phyloP scores from a whole-genome alignment of 2,797 vertebrate species.

The Phoxinus dragarum region DNA sequence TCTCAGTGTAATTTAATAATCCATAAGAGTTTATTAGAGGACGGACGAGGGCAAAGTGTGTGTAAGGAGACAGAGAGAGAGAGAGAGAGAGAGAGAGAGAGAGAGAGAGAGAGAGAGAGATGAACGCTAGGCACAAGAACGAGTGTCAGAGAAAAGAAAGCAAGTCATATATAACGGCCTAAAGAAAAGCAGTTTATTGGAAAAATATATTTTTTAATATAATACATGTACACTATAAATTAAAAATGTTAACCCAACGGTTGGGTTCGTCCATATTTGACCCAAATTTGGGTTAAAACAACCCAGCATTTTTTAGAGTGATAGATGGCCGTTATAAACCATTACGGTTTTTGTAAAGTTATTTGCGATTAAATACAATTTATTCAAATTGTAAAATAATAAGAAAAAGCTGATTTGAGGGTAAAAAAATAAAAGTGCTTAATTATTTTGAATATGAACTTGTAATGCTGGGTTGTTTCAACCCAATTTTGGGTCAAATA shows the following conservation, averaged over 20 bases:
- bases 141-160: background rate
- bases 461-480: no score
- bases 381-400: background rate
- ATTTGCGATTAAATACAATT: background rate
- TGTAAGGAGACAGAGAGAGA: background rate
- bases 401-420: background rate
- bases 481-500: no score
- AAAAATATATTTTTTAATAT: no score
- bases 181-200: background rate
- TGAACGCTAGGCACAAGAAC: background rate
- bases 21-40: background rate
- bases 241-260: no score
- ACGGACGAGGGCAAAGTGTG: background rate
- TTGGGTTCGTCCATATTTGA: no score
- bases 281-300: background rate
- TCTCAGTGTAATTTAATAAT: background rate
- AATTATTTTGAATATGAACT: no score
- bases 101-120: background rate
- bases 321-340: background rate
- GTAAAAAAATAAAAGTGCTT: no score
- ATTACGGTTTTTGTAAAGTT: background rate
- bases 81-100: no score
- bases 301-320: background rate
- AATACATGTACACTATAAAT: no score
- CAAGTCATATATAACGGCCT: background rate